Conservation (phyloP, 2,888 invertebrate genomes). For the Drosophila buzzatii region DNA sequence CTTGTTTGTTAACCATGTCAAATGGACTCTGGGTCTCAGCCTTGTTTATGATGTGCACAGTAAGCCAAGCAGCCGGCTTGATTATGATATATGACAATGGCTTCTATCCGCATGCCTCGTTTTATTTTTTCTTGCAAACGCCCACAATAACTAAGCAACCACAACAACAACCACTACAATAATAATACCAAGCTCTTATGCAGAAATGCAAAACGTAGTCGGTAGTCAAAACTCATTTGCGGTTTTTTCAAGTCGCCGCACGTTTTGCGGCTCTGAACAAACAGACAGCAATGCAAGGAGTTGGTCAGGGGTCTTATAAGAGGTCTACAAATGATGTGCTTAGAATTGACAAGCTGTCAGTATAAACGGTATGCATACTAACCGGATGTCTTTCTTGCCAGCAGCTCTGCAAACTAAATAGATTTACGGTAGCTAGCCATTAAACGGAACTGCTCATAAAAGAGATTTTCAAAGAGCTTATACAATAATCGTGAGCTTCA, state of each 20-base stretch:
- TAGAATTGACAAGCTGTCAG: conserved; percentile 77
- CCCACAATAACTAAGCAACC: conserved; percentile 41
- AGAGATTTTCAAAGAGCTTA: not conserved
- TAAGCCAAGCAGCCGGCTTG: conserved; percentile 59
- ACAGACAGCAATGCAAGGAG: conserved; percentile 51
- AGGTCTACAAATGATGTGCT: conserved; percentile 66
- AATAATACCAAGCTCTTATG: conserved; percentile 58
- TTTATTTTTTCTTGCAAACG: conserved; percentile 25
- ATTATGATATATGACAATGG: conserved; percentile 72
- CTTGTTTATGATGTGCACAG: conserved; percentile 57
- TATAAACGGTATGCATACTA: conserved; percentile 47
- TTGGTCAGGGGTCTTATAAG: conserved; percentile 43
- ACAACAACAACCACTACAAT: conserved; percentile 2
- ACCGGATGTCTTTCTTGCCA: conserved; percentile 71
- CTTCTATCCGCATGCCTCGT: conserved; percentile 27
- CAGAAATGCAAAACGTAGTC: conserved; percentile 67
- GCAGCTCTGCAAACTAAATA: conserved; percentile 5
- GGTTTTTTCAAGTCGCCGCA: conserved; percentile 73
- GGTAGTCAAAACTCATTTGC: conserved; percentile 71
- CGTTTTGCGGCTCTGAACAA: conserved; percentile 74
- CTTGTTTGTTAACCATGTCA: conserved; percentile 54
- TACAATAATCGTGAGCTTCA: not conserved
- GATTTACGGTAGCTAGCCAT: conserved; percentile 36
- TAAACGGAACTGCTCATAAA: conserved; percentile 36
- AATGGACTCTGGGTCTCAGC: conserved; percentile 38